Evolutionary conservation across 2,113 vertebrate species (phyloP), one percentile per base, ranked within the genome.

Genomic region (Pimephales promelas): DNA sequence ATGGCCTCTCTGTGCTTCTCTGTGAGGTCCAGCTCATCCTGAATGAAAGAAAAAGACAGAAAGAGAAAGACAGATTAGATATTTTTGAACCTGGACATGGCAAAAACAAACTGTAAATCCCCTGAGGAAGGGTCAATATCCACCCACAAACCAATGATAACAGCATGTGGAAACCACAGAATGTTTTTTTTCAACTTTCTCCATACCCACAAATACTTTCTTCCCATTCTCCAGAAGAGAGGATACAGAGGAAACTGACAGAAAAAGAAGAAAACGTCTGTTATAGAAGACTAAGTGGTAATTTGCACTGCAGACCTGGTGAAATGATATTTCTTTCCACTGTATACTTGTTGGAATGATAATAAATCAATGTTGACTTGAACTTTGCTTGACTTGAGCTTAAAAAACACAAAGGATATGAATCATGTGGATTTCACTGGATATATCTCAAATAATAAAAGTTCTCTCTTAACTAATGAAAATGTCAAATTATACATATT

Each of bases 1-100:
- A 99, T 99, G 89, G 97, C 97, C 92, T 99, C 97, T 89, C 97
- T 95, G 91, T 99, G 97, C 89, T 99, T 99, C 92, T 99, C 97
- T 5, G 96, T 95, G 87, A 99, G 97, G 91, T 98, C 97, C 70
- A 99, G 96, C 90, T 99, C 97, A 94, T 99, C 97, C 97, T 99
- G 89, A 54, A 40, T 78, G 20, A 83, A 49, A 73, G 14, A 18
- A 20, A 68, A 5, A 76, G 49, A 52, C 18, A 62, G 18, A 66
- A 54, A 78, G 57, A 40, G 59, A 28, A 31, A 77, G 26, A 78
- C 54, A 72, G 24, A 31, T 73, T 24, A 57, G 79, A 56, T 43
- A 16, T 40, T n/a, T 81, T 81, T 70, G 6, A 54, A 81, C 43
- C 45, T 28, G 24, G 45, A 40, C 52, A 40, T 45, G 34, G 11